A percentile compares a stretch with the other conserved stretches of the same genome.
phyloP scores from a whole-genome alignment of 1,140 invertebrate genomes.

The Leptoteleia sp. region DNA sequence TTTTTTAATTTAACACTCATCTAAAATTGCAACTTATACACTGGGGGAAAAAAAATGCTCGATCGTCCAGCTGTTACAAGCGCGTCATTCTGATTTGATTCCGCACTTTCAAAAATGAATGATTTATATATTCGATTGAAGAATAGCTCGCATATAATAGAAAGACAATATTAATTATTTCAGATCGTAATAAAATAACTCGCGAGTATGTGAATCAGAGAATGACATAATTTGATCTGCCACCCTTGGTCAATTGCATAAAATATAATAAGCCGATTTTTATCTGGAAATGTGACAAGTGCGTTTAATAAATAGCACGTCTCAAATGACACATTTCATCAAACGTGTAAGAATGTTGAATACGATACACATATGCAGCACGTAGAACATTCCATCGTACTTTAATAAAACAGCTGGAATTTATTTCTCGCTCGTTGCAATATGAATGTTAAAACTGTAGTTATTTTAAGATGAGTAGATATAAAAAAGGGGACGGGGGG shows the following conservation, averaged over 20 bases:
- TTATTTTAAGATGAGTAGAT: constrained; percentile 53
- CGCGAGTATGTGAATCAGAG: too few relatives aligned
- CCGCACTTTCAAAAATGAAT: too few relatives aligned
- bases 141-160: too few relatives aligned
- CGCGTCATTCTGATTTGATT: too few relatives aligned
- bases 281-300: constrained; percentile 32
- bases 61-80: too few relatives aligned
- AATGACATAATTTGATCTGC: constrained; percentile 22
- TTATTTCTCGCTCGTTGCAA: constrained; percentile 56
- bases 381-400: constrained; percentile 52
- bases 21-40: too few relatives aligned
- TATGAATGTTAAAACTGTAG: constrained; percentile 57
- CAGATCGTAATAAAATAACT: too few relatives aligned
- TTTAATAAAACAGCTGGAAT: constrained; percentile 64
- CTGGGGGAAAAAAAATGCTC: too few relatives aligned
- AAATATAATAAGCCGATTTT: constrained; percentile 38
- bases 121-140: too few relatives aligned
- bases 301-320: constrained; percentile 45
- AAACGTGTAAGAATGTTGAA: constrained; percentile 58
- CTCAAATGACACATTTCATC: constrained; percentile 53
- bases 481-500: too few relatives aligned
- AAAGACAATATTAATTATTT: too few relatives aligned
- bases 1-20: too few relatives aligned
- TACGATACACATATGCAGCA: constrained; percentile 34
- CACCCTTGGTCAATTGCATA: constrained; percentile 14